Base-by-base conservation (phyloP, 2,113 vertebrate species). In the Bubalus kerabau region DNA sequence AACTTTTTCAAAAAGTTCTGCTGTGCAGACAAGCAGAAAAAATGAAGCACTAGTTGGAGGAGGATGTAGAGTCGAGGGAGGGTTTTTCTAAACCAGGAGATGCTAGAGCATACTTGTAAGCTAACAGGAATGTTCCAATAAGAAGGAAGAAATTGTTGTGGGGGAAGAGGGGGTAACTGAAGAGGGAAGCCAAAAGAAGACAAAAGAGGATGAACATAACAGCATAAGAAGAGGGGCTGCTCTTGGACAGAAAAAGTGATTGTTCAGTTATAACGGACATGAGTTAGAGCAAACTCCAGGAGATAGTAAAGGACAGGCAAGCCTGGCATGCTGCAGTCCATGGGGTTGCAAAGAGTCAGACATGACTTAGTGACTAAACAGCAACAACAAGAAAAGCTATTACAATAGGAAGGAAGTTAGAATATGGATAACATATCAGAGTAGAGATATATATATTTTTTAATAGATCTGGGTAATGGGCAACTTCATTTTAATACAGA, bases 21-120 rank as follows among this genome's bases (percentile, higher is more conserved):
- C 85, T 91, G 14, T 81, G 52, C 82, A 96, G 54, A 97, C 11
- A 30, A 94, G n/a, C 40, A 95, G 54, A 89, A 86, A 84, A 93
- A 91, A 89, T 81, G 86, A 90, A 89, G 28, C 60, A 57, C 30
- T 59, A 54, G 54, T 4, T 57, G 40, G 90, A 87, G 30, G 32
- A 28, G 16, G 74, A 60, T 46, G 26, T 83, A 10, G 32, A 76
- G 40, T 86, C 24, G 28, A 81, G 64, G 78, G 87, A 95, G 10
- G 14, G 28, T 48, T 74, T 87, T 96, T 30, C 82, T 48, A 43
- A 97, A 95, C 81, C 15, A 30, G 48, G 83, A 96, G 71, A 87
- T 83, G 50, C 56, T 86, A 30, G n/a, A 92, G n/a, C 48, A 60
- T 43, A 43, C 50, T 60, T 32, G 6, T 28, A 54, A 30, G 14